Percentiles rank a stretch among this genome's conserved stretches.
phyloP scores from a whole-genome alignment of 1,140 invertebrate species.

The Drosophila rhopaloa region DNA sequence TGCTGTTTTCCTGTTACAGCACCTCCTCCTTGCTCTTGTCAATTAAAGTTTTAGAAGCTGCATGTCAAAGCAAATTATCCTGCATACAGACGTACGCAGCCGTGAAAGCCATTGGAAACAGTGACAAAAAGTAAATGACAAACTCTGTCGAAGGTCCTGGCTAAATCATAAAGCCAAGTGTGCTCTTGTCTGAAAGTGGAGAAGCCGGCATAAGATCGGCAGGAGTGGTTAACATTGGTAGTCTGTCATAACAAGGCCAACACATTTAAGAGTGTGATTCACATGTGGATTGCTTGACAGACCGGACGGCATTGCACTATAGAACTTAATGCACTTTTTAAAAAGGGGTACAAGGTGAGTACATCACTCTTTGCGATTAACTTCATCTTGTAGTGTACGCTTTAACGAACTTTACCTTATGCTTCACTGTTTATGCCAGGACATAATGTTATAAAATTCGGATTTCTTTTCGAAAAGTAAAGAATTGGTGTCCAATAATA shows the following conservation, averaged over 20 bases:
- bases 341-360: too few relatives aligned
- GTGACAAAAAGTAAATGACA: slow-evolving; percentile 43
- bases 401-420: too few relatives aligned
- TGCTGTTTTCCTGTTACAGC: background rate
- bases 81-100: slow-evolving; percentile 31
- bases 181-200: slow-evolving; percentile 40
- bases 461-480: too few relatives aligned
- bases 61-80: slow-evolving; percentile 73
- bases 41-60: slow-evolving; percentile 77
- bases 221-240: slow-evolving; percentile 45
- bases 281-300: slow-evolving; percentile 48
- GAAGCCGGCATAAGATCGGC: slow-evolving; percentile 14
- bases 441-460: too few relatives aligned
- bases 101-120: slow-evolving; percentile 24
- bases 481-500: too few relatives aligned
- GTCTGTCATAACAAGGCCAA: slow-evolving; percentile 50
- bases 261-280: slow-evolving; percentile 54
- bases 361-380: too few relatives aligned
- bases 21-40: slow-evolving; percentile 32
- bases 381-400: too few relatives aligned
- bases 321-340: too few relatives aligned
- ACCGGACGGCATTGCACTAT: background rate
- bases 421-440: too few relatives aligned
- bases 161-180: slow-evolving; percentile 49
- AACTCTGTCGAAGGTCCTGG: slow-evolving; percentile 30